Percentiles rank a stretch among this genome's conserved stretches.
Evolutionary conservation across 1,140 invertebrate genomes (phyloP).

Genomic region (Formica selysi): DNA sequence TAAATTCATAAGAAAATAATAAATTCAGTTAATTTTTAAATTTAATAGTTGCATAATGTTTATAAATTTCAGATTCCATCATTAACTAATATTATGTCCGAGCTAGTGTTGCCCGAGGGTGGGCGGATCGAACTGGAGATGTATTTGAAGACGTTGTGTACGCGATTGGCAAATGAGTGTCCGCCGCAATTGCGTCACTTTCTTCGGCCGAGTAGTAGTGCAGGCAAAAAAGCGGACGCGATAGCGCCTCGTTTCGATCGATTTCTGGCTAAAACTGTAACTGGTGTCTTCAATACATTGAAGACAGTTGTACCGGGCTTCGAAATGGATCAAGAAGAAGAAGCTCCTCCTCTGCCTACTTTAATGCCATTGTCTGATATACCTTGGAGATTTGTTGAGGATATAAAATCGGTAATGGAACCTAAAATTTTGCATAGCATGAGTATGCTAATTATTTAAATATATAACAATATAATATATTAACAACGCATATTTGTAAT

Average conservation of each 20-base stretch:
- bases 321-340: slow-evolving; percentile 83
- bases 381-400: slow-evolving; percentile 83
- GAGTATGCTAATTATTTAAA: slow-evolving; percentile 6
- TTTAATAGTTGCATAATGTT: not conserved
- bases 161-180: slow-evolving; percentile 79
- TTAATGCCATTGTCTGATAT: slow-evolving; percentile 83
- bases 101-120: slow-evolving; percentile 81
- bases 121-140: slow-evolving; percentile 82
- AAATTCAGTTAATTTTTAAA: not conserved
- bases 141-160: slow-evolving; percentile 81
- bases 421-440: not conserved
- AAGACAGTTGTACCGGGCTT: slow-evolving; percentile 84
- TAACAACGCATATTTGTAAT: not conserved
- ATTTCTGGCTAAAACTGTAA: slow-evolving; percentile 83
- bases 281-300: slow-evolving; percentile 83
- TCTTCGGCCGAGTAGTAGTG: slow-evolving; percentile 80
- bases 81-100: slow-evolving; percentile 77
- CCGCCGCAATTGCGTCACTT: slow-evolving; percentile 82
- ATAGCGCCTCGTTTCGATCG: slow-evolving; percentile 82
- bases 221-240: slow-evolving; percentile 82
- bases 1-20: not conserved
- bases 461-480: not conserved
- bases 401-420: slow-evolving; percentile 80
- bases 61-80: slow-evolving; percentile 76
- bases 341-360: slow-evolving; percentile 77